Percentiles rank a stretch among this genome's conserved stretches.
Evolutionary conservation across 2,113 vertebrate genomes (phyloP).

Genomic region (Bubo bubo): DNA sequence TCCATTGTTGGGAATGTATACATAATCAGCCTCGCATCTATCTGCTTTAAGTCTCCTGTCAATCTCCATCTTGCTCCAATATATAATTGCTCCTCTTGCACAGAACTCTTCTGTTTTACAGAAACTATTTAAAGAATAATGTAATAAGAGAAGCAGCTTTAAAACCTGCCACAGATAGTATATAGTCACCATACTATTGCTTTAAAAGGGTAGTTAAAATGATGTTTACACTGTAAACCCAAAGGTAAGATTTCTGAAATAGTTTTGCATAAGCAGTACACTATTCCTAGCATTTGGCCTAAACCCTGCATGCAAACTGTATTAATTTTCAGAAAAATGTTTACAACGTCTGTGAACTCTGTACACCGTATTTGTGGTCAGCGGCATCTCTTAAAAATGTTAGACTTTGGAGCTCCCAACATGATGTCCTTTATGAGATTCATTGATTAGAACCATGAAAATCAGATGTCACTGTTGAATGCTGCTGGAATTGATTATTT

Average conservation of each 20-base stretch:
- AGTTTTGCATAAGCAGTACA: background rate
- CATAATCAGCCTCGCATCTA: background rate
- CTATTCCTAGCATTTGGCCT: background rate
- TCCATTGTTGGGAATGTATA: conserved; percentile 5
- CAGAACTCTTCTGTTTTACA: background rate
- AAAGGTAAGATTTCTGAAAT: background rate
- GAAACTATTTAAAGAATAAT: background rate
- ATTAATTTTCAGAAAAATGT: background rate
- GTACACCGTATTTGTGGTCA: rapidly evolving
- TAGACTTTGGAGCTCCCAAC: background rate
- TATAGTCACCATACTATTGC: background rate
- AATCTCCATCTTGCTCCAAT: background rate
- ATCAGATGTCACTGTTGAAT: background rate
- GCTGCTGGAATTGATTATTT: background rate
- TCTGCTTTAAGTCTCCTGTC: background rate
- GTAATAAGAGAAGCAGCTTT: background rate
- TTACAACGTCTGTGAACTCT: background rate
- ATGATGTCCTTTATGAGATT: background rate
- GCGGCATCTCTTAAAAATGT: background rate
- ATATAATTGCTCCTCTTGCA: background rate
- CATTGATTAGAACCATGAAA: background rate
- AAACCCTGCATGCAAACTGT: background rate
- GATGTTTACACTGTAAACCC: background rate
- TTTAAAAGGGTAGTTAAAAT: background rate
- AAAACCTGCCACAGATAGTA: background rate